Percentiles rank a stretch among this genome's conserved stretches.
These are phyloP conservation scores for Antrozous pallidus DNA, from an alignment of 2,797 vertebrate species.

Conservation along the genomic window DNA sequence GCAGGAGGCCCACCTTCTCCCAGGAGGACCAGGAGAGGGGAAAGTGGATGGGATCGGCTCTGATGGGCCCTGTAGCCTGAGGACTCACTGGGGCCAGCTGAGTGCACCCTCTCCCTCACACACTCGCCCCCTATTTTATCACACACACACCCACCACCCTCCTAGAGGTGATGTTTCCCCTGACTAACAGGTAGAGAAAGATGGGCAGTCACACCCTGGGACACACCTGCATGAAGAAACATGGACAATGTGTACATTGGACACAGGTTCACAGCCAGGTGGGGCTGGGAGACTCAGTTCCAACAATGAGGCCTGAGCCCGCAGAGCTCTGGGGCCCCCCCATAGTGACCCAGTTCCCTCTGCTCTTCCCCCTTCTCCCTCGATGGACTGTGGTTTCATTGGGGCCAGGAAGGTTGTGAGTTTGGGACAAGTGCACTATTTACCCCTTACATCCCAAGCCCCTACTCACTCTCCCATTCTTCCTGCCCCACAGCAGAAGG, in stretches of 20 bases:
- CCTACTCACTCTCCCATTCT: too few relatives aligned
- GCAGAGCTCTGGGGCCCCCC: neutral
- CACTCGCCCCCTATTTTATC: neutral
- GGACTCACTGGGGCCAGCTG: neutral
- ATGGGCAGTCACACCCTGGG: too few relatives aligned
- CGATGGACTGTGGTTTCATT: neutral
- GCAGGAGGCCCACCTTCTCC: neutral
- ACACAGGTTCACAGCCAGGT: neutral
- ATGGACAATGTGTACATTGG: rapidly evolving
- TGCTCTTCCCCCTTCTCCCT: neutral
- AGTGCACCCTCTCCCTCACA: neutral
- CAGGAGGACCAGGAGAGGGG: neutral
- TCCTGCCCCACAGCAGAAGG: neutral
- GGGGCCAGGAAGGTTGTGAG: too few relatives aligned
- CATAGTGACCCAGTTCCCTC: rapidly evolving
- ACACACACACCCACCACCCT: rapidly evolving
- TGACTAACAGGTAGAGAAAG: neutral
- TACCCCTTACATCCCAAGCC: too few relatives aligned
- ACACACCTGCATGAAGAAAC: neutral
- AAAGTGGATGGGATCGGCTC: too few relatives aligned
- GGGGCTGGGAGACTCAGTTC: neutral
- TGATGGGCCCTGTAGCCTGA: too few relatives aligned
- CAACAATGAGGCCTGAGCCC: neutral
- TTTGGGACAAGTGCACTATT: too few relatives aligned
- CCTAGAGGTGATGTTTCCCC: rapidly evolving